Evolutionary conservation across 2,797 vertebrate genomes (phyloP).

Genomic region (Hephaestus fuliginosus): DNA sequence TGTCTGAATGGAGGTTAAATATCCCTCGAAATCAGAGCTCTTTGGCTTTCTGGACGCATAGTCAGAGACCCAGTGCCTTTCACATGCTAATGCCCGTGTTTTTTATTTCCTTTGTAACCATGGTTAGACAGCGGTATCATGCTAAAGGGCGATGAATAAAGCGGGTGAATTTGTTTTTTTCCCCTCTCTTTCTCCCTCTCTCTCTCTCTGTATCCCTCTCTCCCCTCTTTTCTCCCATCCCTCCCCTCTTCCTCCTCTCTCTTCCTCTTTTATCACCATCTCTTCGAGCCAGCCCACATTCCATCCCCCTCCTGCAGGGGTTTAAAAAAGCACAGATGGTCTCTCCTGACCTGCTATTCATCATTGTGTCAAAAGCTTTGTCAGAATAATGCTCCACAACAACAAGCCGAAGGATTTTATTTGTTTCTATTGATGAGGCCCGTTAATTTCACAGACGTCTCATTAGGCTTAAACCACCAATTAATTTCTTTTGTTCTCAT

Average conservation of each 20-base stretch:
- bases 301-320: constrained; percentile 80
- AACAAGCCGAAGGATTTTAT: constrained; percentile 91
- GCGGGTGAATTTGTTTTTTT: constrained; percentile 85
- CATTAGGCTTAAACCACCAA: constrained; percentile 98
- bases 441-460: constrained; percentile 95
- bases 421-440: constrained; percentile 96
- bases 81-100: constrained; percentile 90
- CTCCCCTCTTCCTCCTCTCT: constrained; percentile 25
- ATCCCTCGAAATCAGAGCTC: constrained; percentile 91
- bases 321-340: constrained; percentile 93
- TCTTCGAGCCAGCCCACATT: constrained; percentile 77
- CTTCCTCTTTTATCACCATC: constrained; percentile 83
- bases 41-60: constrained; percentile 89
- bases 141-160: constrained; percentile 90
- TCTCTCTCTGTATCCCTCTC: constrained; percentile 46
- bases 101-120: constrained; percentile 87
- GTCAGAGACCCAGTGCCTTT: constrained; percentile 88
- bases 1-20: constrained; percentile 92
- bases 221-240: constrained; percentile 48
- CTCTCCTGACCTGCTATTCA: constrained; percentile 91
- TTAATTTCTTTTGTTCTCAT: constrained; percentile 98
- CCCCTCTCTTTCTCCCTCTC: constrained; percentile 59
- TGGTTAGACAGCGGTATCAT: constrained; percentile 86
- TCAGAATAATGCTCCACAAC: constrained; percentile 89
- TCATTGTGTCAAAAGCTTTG: constrained; percentile 91